Evolutionary conservation across 1,140 invertebrate genomes (phyloP), one percentile per base, ranked within the genome.

Genomic region (Drosophila sproati): DNA sequence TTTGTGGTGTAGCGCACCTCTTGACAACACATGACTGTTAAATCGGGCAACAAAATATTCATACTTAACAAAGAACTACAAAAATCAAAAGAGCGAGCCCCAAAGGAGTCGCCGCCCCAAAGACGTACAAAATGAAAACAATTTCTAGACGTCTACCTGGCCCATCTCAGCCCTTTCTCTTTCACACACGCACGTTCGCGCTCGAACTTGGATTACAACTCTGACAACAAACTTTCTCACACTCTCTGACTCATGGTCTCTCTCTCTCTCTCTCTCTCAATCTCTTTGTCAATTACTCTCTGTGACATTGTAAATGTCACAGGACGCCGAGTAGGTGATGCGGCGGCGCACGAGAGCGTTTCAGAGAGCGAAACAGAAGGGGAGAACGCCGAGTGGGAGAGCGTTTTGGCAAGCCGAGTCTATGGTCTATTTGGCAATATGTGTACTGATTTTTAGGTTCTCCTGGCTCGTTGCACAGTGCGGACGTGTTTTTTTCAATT

Each of bases 361-460:
- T 8, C 0, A 12, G 10, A 48, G 29, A 51, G 68, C 37, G 48
- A 45, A 39, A 47, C 10, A 41, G 51, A 28, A 61, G 8, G 35
- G 6, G 20, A 35, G 66, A 41, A 6, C 7, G 10, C 39, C 3
- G 2, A 41, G 8, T 41, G 39, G 39, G 41, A 41, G 69, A 35
- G 35, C 20, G 41, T 32, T 12, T 45, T 39, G 10, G 43, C 61
- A 70, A 60, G 77, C 64, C 71, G 50, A 69, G 64, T 61, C 56
- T 56, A 69, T 43, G 57, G 69, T 66, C 64, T 66, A 43, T 51
- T 39, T 39, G 47, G 28, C 56, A 75, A 34, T 59, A 29, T 69
- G 77, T 79, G 78, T 89, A 88, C 85, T 85, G 85, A 89, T 78
- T 88, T 88, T 89, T 51, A 88, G 85, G 80, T 88, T 89, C 81